These are phyloP conservation scores for Suricata suricatta DNA, from an alignment of 2,113 vertebrate genomes.

Conservation along the genomic window DNA sequence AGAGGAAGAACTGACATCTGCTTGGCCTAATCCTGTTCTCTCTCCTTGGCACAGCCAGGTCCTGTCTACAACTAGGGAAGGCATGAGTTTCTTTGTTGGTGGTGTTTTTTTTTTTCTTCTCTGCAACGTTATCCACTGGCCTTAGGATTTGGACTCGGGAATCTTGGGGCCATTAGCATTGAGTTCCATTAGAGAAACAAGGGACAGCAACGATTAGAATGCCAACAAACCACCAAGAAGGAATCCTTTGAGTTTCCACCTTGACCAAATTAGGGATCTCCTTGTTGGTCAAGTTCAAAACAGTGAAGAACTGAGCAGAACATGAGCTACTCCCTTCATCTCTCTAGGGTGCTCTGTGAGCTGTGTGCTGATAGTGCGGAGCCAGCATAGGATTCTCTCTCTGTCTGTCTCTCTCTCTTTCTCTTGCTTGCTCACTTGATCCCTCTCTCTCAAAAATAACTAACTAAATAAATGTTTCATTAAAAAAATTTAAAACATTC, in stretches of 20 bases:
- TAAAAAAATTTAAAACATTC: neutral
- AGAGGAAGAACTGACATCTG: neutral
- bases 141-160: neutral
- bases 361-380: too few relatives aligned
- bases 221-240: neutral
- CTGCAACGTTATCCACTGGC: neutral
- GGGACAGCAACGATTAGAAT: neutral
- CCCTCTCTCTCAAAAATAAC: too few relatives aligned
- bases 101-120: neutral
- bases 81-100: neutral
- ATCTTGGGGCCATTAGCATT: neutral
- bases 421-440: too few relatives aligned
- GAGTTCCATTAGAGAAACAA: slow-evolving; percentile 9
- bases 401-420: too few relatives aligned
- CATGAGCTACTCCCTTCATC: neutral
- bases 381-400: too few relatives aligned
- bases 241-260: neutral
- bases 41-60: neutral
- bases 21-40: neutral
- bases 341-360: neutral
- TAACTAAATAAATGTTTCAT: too few relatives aligned
- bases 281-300: neutral
- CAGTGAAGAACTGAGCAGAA: neutral
- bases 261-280: neutral
- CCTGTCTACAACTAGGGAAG: neutral